phyloP scores from a whole-genome alignment of 2,888 invertebrate genomes.

The Xylophagus ater region DNA sequence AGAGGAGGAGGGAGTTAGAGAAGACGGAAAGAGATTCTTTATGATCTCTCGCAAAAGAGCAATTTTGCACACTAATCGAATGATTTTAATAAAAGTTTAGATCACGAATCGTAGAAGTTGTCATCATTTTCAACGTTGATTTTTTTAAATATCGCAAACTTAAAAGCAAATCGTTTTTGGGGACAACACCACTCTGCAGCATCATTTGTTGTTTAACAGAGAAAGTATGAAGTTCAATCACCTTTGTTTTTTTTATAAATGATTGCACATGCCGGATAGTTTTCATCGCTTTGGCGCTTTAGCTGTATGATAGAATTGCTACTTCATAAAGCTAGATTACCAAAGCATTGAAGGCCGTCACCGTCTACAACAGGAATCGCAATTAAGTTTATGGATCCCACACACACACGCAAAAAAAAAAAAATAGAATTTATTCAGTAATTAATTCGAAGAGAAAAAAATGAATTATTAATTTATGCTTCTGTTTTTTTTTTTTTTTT shows the following conservation, averaged over 20 bases:
- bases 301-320: constrained; percentile 67
- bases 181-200: no score
- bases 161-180: no score
- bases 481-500: constrained; percentile 13
- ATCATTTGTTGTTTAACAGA: no score
- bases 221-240: no score
- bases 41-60: background rate
- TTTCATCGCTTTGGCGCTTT: constrained; percentile 77
- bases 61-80: background rate
- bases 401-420: no score
- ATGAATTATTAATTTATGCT: constrained; percentile 3
- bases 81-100: background rate
- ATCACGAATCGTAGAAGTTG: background rate
- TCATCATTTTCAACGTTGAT: background rate
- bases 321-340: constrained; percentile 91
- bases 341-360: constrained; percentile 76
- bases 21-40: constrained; percentile 2
- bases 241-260: no score
- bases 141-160: no score
- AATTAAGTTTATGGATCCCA: no score
- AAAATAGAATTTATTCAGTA: no score
- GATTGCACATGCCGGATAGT: no score
- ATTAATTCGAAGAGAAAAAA: no score
- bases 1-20: no score
- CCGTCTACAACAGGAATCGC: constrained; percentile 1